Evolutionary conservation across 2,113 vertebrate species (phyloP), one percentile per base, ranked within the genome.

Genomic region (Myodes glareolus): DNA sequence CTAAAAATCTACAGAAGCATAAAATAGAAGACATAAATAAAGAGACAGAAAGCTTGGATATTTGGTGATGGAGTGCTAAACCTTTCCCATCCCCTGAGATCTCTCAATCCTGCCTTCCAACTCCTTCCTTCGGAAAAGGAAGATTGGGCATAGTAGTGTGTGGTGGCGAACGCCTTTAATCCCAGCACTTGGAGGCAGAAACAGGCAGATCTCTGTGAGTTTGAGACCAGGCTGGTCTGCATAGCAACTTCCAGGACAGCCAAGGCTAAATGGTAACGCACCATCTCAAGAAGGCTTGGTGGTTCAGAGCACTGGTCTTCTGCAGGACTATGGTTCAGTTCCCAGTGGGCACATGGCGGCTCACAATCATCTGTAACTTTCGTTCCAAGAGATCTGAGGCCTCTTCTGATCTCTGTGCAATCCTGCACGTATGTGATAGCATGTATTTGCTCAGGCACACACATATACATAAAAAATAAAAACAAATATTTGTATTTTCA

Each of bases 1-100:
- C 55, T 85, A 91, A 94, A 93, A 96, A 70, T 87, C 25, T 70
- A 68, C 16, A 65, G 50, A 68, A n/a, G 65, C 8, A 73, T 17
- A 78, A 36, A 81, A 63, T 1, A 23, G 3, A 63, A 96, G 36
- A 82, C 39, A 92, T 86, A 45, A 72, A 65, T 77, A 90, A 76
- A 50, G 5, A 33, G 47, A 92, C 72, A 17, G 45, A 91, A 94
- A 75, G 17, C 33, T 42, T 87, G 45, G 31, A 12, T 16, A 36
- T 68, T 52, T 52, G 86, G 13, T n/a, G 33, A 29, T n/a, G 19
- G 6, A 70, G 75, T 81, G 45, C 0, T 75, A 9, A 33, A 0
- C 61, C 72, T 88, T 91, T 80, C 36, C 10, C 21, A 6, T 78
- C n/a, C 65, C 52, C 12, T 9, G 25, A 84, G 0, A 80, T 61